Percentiles rank a stretch among this genome's conserved stretches.
These are phyloP conservation scores for Beris morrisii DNA, from an alignment of 2,888 invertebrate genomes.

Conservation along the genomic window DNA sequence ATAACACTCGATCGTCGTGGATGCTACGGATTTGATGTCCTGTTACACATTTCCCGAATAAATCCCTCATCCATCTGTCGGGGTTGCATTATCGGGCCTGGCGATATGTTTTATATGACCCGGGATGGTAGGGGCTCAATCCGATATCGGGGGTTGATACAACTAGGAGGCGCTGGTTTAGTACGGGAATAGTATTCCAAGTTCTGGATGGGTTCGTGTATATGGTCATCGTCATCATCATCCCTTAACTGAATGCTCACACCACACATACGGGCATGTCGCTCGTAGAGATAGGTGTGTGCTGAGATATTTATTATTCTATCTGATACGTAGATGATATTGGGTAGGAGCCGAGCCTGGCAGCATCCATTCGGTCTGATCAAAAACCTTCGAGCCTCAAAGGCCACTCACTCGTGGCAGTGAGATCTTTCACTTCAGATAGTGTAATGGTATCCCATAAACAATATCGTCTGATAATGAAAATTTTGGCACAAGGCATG, in stretches of 20 bases:
- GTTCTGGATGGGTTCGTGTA: not conserved
- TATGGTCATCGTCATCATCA: too few relatives aligned
- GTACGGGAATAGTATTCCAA: not conserved
- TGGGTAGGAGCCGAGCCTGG: constrained; percentile 19
- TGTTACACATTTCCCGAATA: constrained; percentile 44
- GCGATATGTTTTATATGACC: constrained; percentile 30
- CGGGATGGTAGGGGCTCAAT: not conserved
- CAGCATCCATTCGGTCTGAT: constrained; percentile 10
- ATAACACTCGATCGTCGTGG: constrained; percentile 35
- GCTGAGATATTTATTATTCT: constrained; percentile 36
- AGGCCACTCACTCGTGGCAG: constrained; percentile 15
- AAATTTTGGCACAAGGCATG: constrained; percentile 34
- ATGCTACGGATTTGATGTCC: constrained; percentile 37
- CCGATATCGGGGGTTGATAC: not conserved
- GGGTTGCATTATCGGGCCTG: constrained; percentile 40
- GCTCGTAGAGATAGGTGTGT: not conserved
- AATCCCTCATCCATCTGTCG: constrained; percentile 45
- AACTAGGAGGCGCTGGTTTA: not conserved
- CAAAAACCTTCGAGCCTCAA: constrained; percentile 25
- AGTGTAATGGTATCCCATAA: constrained; percentile 39
- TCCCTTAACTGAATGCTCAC: too few relatives aligned
- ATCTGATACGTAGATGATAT: constrained; percentile 36
- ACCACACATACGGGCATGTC: too few relatives aligned
- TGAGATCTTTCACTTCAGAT: constrained; percentile 39
- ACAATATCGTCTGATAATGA: constrained; percentile 40